These are phyloP conservation scores for Telenomus remus DNA, from an alignment of 1,140 invertebrate species.

Conservation along the genomic window DNA sequence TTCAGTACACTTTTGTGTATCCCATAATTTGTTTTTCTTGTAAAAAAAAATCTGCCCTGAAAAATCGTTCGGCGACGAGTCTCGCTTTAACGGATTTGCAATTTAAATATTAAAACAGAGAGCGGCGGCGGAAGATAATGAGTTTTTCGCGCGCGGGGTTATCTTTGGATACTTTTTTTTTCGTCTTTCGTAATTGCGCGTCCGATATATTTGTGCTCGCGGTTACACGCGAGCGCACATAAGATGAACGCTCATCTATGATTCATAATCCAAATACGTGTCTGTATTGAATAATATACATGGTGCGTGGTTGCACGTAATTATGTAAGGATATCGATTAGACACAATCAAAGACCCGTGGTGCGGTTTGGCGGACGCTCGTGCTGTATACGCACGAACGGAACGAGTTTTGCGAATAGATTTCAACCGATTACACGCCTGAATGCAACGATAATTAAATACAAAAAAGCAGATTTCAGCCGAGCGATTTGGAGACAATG, in stretches of 20 bases:
- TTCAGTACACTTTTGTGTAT: too few relatives aligned
- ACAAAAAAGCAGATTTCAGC: conserved; percentile 3
- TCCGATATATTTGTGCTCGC: conserved; percentile 10
- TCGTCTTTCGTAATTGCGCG: neutral
- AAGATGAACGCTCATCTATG: conserved; percentile 31
- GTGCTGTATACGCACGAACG: conserved; percentile 23
- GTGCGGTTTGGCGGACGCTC: conserved; percentile 28
- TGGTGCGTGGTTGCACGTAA: conserved; percentile 31
- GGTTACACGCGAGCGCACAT: conserved; percentile 18
- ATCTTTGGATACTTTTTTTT: conserved; percentile 4
- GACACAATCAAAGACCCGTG: conserved; percentile 41
- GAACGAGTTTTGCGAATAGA: conserved; percentile 18
- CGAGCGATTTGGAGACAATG: too few relatives aligned
- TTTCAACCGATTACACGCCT: conserved; percentile 23
- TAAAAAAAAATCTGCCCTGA: neutral
- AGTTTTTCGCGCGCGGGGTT: neutral
- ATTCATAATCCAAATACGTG: conserved; percentile 32
- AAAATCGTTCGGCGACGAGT: neutral
- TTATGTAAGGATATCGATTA: conserved; percentile 48
- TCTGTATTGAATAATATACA: conserved; percentile 32
- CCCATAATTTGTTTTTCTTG: too few relatives aligned
- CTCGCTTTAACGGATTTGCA: conserved; percentile 3
- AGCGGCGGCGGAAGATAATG: neutral
- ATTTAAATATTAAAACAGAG: conserved; percentile 4
- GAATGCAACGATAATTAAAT: conserved; percentile 16